Base-by-base conservation (phyloP, 2,113 vertebrate genomes). In the Bagarius yarrelli region DNA sequence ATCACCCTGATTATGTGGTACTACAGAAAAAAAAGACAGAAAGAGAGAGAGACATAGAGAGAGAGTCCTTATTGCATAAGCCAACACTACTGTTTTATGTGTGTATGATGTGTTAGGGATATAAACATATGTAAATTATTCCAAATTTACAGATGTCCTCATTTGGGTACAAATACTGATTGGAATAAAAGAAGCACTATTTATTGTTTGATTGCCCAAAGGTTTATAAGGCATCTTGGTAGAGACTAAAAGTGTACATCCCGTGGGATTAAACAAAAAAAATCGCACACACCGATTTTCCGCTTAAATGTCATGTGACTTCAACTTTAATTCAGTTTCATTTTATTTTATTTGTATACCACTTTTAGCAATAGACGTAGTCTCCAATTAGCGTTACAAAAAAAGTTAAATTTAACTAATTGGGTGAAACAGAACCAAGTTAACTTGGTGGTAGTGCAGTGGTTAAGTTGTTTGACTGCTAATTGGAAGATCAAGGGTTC, bases 1-100 rank as follows among this genome's bases (percentile, higher is more conserved):
- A 80, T 83, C 84, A 85, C 80, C 83, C 71, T 71, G 47, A 74
- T 86, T 83, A 89, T 90, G 84, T 86, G 72, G 64, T 82, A 55
- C 56, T 70, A 76, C 83, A 86, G 82, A 6, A 50, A 23, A 47
- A 44, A 57, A 36, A 50, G 23, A 81, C 74, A 81, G 59, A 72
- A 80, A 59, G 80, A 36, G 52, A 79, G n/a, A 79, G 79, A 75
- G 55, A 86, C 86, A 80, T 53, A 44, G 56, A n/a, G 52, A 61
- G 76, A 80, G 73, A 78, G 66, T 27, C 60, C 78, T 83, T 44
- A 78, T 81, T 80, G 83, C 79, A 63, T 56, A 53, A 27, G 73
- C 76, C 47, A 79, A 79, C 85, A 67, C 83, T 83, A 32, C 79
- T 80, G 52, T 47, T 53, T 70, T 87, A 44, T 75, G 44, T 52